Evolutionary conservation across 2,797 vertebrate genomes (phyloP).

Genomic region (Parauchenoglanis ngamensis): DNA sequence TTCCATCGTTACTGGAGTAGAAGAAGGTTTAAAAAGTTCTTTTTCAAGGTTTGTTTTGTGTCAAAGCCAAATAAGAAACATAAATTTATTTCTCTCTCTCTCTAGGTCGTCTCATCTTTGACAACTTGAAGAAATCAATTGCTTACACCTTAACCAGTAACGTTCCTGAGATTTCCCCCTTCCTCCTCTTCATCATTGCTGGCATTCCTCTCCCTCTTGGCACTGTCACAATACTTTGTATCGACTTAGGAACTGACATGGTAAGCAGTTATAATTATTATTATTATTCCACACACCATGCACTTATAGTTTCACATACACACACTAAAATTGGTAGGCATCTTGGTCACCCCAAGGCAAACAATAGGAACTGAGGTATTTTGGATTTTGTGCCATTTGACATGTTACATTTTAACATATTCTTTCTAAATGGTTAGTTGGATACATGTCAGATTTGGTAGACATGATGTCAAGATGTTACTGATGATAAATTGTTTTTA

Average conservation of each 20-base stretch:
- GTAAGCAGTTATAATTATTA: slow-evolving; percentile 67
- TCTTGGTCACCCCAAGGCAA: too few species aligned
- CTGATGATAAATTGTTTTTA: too few species aligned
- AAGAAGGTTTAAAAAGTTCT: slow-evolving; percentile 81
- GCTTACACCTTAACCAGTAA: slow-evolving; percentile 90
- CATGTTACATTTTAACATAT: too few species aligned
- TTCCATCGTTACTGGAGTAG: slow-evolving; percentile 76
- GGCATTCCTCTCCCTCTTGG: slow-evolving; percentile 93
- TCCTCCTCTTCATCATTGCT: slow-evolving; percentile 92
- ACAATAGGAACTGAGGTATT: too few species aligned
- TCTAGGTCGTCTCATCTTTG: slow-evolving; percentile 92
- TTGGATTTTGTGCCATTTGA: too few species aligned
- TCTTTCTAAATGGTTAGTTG: too few species aligned
- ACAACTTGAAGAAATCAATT: slow-evolving; percentile 88
- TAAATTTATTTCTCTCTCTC: neutral
- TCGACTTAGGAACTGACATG: slow-evolving; percentile 96
- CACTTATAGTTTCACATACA: too few species aligned
- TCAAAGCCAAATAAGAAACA: slow-evolving; percentile 1
- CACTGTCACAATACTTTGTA: slow-evolving; percentile 94
- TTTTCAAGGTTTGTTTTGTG: neutral
- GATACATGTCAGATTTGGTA: too few species aligned
- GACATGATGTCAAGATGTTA: too few species aligned
- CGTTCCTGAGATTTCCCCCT: slow-evolving; percentile 94
- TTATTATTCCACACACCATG: neutral
- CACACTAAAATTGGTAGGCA: too few species aligned